A percentile compares a stretch with the other conserved stretches of the same genome.
These are phyloP conservation scores for Drosophila nikananu DNA, from an alignment of 1,140 invertebrate species.

Conservation along the genomic window DNA sequence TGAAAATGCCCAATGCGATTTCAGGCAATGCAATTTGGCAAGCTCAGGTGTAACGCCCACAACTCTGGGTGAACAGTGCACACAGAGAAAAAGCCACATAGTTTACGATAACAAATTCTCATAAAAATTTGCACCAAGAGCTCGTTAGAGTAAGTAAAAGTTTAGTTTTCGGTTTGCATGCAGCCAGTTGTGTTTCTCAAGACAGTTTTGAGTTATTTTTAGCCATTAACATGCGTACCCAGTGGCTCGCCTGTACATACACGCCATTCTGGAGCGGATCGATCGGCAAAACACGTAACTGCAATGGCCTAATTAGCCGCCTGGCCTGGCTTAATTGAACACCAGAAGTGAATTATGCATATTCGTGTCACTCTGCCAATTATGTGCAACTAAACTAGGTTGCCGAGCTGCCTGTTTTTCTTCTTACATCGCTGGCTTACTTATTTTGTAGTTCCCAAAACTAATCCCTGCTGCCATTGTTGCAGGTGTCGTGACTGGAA, in stretches of 20 bases:
- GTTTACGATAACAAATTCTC: slow-evolving; percentile 5
- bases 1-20: slow-evolving; percentile 34
- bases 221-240: slow-evolving; percentile 25
- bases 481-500: slow-evolving; percentile 27
- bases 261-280: slow-evolving; percentile 20
- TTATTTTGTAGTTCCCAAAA: slow-evolving; percentile 40
- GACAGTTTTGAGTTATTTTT: slow-evolving; percentile 35
- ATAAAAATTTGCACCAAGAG: neutral
- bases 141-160: neutral
- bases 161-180: neutral
- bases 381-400: slow-evolving; percentile 27
- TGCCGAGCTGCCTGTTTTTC: slow-evolving; percentile 2
- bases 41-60: slow-evolving; percentile 40
- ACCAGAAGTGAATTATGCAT: slow-evolving; percentile 41
- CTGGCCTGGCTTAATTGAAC: neutral
- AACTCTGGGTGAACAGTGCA: slow-evolving; percentile 18
- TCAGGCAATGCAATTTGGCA: slow-evolving; percentile 41
- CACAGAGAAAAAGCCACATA: neutral
- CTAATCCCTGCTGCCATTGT: slow-evolving; percentile 58
- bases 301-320: slow-evolving; percentile 22
- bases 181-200: slow-evolving; percentile 14
- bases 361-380: slow-evolving; percentile 19
- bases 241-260: neutral
- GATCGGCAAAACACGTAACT: slow-evolving; percentile 3
- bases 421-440: slow-evolving; percentile 3